Evolutionary conservation across 1,140 invertebrate species (phyloP), one percentile per base, ranked within the genome.

Genomic region (Drosophila simulans): DNA sequence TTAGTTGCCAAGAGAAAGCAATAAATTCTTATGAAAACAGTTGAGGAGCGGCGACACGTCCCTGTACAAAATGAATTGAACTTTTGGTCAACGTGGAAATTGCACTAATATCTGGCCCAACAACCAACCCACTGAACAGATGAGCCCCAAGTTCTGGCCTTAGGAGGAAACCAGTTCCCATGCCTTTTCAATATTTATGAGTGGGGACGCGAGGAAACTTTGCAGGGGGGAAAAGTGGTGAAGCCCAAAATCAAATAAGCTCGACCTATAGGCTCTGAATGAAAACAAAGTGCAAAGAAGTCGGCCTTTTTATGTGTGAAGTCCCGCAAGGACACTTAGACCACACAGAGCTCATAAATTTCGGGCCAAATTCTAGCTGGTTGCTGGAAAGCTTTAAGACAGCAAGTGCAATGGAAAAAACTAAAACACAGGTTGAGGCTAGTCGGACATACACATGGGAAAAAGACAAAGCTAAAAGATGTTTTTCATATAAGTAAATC

Each of bases 211-310:
- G 35, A 10, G 35, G 17, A 72, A 72, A 53, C 37, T 53, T 60
- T 10, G 40, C 31, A 22, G 40, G 39, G 51, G 35, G 27, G 2
- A 39, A 35, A 27, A 13, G 39, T n/a, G 15, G 39, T 15, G 35
- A 31, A 25, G 49, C 12, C 22, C 48, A 45, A 69, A 72, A 72
- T 72, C 69, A 72, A 72, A 72, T 72, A 72, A 72, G 68, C 66
- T 39, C 55, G 40, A 45, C 42, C 39, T 27, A 70, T 69, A 46
- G 55, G 51, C 66, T 51, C 71, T 43, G 70, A 74, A 74, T 74
- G 71, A 74, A 86, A 88, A 86, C 79, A 63, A 88, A 86, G 81
- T 85, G 82, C 77, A 81, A 86, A 72, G 64, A n/a, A 10, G 42
- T 63, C n/a, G 49, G 58, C 59, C 57, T 59, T 51, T 39, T 12